Percentiles rank a stretch among this genome's conserved stretches.
Evolutionary conservation across 2,113 vertebrate genomes (phyloP).

Genomic region (Nymphicus hollandicus): DNA sequence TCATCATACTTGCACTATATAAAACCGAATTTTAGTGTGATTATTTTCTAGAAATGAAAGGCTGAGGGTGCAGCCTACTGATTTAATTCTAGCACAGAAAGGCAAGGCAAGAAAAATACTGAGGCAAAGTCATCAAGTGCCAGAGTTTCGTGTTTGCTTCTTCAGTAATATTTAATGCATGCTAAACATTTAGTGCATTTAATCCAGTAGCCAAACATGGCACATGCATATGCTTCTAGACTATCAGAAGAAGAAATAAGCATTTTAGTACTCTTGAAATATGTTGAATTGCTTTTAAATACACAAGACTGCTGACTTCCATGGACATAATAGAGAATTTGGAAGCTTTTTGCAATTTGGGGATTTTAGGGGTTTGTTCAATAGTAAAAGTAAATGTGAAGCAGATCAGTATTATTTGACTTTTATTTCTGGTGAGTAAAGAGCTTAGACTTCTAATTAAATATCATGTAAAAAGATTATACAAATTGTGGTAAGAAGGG

Average conservation of each 20-base stretch:
- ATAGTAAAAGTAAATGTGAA: not conserved
- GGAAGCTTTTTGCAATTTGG: not conserved
- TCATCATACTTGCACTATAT: not conserved
- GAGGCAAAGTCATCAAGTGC: not conserved
- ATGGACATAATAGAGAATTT: not conserved
- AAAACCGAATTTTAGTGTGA: not conserved
- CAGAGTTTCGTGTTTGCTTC: not conserved
- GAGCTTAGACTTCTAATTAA: not conserved
- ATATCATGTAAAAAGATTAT: not conserved
- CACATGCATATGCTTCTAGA: not conserved
- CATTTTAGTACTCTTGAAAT: not conserved
- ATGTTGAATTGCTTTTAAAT: not conserved
- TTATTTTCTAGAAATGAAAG: not conserved
- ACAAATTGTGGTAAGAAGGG: not conserved
- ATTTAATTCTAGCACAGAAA: not conserved
- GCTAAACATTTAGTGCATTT: not conserved
- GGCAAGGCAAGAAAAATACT: not conserved
- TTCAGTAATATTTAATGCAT: not conserved
- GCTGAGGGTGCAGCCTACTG: not conserved
- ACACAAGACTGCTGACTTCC: not conserved
- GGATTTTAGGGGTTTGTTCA: not conserved
- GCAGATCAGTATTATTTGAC: not conserved
- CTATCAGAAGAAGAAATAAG: not conserved
- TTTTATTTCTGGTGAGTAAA: not conserved
- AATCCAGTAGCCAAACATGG: not conserved